Base-by-base conservation (phyloP, 1,140 invertebrate genomes). In the Drosophila melanogaster region DNA sequence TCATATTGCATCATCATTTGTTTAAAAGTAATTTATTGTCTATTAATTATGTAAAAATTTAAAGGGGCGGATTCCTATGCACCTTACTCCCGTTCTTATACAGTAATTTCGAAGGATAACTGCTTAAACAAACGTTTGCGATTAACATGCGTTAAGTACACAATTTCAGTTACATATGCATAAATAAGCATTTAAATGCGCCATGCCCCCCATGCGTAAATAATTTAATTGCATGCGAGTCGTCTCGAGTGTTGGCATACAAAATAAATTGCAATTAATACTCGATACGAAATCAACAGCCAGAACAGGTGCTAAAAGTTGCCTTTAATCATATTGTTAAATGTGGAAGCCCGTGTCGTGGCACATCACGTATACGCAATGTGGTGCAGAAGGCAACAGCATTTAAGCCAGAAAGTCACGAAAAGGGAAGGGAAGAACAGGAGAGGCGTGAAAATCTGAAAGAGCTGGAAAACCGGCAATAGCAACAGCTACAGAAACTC, bases 241-340 rank as follows among this genome's bases (percentile, higher is more conserved):
- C 56, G 37, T 38, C 56, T 61, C 60, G 35, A 19, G 44, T 40
- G 47, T 38, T 49, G 77, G 60, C 50, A 43, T 43, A 65, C 37
- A 74, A 57, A 44, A 69, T 83, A 65, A 81, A 79, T 43, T 58
- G 51, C 65, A 85, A 80, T 84, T 81, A 81, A 81, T 77, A 54
- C 54, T 33, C 51, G 47, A 65, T 70, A 57, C 61, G 47, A 40
- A 46, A 62, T 49, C 17, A 44, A 41, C 35, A 56, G 50, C 38
- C 43, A 8, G 43, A 60, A 54, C 77, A 85, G 81, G 81, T 78
- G 81, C 58, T 54, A 43, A 49, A 47, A 67, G 78, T 59, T 33
- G 60, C 54, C 50, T 75, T 78, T 75, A 78, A 86, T 86, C 79
- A 67, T 53, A 77, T 77, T 65, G 78, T 71, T 77, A 38, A 44